Conservation (phyloP, 1,140 invertebrate genomes). For the Macrostomum lignano region DNA sequence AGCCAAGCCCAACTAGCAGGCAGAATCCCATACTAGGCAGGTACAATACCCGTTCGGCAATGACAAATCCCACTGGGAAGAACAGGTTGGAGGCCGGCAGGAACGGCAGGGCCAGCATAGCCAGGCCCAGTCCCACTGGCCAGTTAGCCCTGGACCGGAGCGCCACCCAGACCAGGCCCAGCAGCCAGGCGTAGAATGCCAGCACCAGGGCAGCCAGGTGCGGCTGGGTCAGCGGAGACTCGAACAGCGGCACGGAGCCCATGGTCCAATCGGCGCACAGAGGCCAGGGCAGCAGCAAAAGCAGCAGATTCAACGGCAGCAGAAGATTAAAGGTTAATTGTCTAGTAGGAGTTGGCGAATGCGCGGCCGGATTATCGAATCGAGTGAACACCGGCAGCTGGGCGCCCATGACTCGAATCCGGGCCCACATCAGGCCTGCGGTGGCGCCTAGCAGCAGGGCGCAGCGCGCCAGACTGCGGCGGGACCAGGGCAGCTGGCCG, state of each 20-base stretch:
- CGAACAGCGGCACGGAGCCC: conserved; percentile 64
- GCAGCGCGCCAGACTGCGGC: conserved; percentile 44
- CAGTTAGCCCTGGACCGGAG: background rate
- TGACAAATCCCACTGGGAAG: conserved; percentile 81
- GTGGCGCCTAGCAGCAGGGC: conserved; percentile 47
- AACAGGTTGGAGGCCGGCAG: conserved; percentile 81
- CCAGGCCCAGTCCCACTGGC: conserved; percentile 32
- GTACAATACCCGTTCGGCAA: conserved; percentile 75
- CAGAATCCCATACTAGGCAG: conserved; percentile 92
- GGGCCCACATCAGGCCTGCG: conserved; percentile 44
- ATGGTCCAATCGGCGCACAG: conserved; percentile 95
- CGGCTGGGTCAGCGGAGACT: too few relatives aligned
- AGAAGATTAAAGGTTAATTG: conserved; percentile 62
- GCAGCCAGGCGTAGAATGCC: conserved; percentile 1
- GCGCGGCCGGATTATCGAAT: conserved; percentile 29
- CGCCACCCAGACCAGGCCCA: conserved; percentile 9
- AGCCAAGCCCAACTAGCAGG: conserved; percentile 42
- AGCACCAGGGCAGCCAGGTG: too few relatives aligned
- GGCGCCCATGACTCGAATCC: conserved; percentile 73
- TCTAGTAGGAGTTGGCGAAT: background rate
- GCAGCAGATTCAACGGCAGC: conserved; percentile 57
- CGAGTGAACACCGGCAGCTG: conserved; percentile 77
- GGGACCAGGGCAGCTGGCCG: conserved; percentile 39
- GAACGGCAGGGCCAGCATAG: conserved; percentile 60
- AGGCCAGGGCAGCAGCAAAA: conserved; percentile 54